A percentile compares a stretch with the other conserved stretches of the same genome.
Evolutionary conservation across 2,113 vertebrate genomes (phyloP).

Genomic region (Trinectes maculatus): DNA sequence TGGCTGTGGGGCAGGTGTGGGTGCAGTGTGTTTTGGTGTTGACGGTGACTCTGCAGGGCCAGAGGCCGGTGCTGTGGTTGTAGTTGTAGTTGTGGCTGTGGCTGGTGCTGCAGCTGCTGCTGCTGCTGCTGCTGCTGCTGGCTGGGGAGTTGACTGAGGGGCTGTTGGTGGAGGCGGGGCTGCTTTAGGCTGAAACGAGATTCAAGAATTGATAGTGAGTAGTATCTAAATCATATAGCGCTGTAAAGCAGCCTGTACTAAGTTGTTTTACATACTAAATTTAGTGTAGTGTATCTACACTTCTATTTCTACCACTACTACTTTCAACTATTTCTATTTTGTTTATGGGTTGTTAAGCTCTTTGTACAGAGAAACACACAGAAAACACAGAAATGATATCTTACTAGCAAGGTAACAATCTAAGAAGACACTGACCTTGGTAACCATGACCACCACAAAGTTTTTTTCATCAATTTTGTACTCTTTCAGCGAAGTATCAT

Average conservation of each 20-base stretch:
- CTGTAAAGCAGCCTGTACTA: no score
- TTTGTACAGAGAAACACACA: no score
- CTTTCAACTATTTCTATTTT: no score
- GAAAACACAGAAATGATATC: not conserved
- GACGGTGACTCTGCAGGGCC: conserved; percentile 22
- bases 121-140: conserved; percentile 35
- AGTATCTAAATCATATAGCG: not conserved
- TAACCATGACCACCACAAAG: conserved; percentile 85
- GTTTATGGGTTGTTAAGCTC: no score
- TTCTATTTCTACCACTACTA: no score
- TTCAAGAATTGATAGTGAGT: conserved; percentile 8
- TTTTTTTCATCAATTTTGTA: conserved; percentile 85
- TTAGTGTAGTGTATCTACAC: no score
- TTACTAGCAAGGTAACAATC: not conserved
- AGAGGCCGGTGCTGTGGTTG: conserved; percentile 3
- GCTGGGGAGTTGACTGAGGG: conserved; percentile 33
- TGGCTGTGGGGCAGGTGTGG: conserved; percentile 51
- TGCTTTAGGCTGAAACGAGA: conserved; percentile 73
- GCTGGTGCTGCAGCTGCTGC: conserved; percentile 21
- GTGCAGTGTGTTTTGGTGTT: conserved; percentile 11
- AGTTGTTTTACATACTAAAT: not conserved
- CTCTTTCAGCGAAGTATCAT: conserved; percentile 79
- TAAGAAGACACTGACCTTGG: conserved; percentile 74
- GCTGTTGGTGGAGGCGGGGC: conserved; percentile 43
- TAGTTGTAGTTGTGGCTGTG: conserved; percentile 7